Percentiles rank a stretch among this genome's conserved stretches.
Conservation (phyloP, 1,140 invertebrate genomes). For the Eumaeus atala region DNA sequence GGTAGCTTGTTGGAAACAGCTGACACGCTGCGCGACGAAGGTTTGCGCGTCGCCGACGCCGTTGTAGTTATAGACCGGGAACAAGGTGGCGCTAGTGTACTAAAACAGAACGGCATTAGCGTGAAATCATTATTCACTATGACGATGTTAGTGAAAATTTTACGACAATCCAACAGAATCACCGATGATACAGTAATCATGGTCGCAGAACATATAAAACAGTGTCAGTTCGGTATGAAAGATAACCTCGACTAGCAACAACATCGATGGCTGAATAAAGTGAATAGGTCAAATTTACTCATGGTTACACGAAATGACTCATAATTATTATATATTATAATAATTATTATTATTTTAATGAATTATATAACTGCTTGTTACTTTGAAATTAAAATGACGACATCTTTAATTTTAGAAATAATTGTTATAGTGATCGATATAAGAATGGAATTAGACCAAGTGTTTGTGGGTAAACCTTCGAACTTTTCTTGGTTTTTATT, state of each 20-base stretch:
- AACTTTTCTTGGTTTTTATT: too few species aligned
- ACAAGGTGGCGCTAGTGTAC: constrained; percentile 88
- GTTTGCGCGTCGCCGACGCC: constrained; percentile 84
- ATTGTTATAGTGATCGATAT: too few species aligned
- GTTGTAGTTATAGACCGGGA: constrained; percentile 93
- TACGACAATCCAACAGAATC: constrained; percentile 79
- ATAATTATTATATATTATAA: too few species aligned
- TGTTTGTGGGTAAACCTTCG: too few species aligned
- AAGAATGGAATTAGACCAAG: too few species aligned
- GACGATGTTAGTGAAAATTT: constrained; percentile 79
- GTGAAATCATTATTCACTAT: constrained; percentile 82
- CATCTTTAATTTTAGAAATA: too few species aligned
- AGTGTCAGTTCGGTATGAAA: constrained; percentile 52
- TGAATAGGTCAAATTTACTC: too few species aligned
- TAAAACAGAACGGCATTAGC: constrained; percentile 82
- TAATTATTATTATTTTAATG: too few species aligned
- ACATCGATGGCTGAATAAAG: not conserved
- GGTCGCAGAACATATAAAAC: constrained; percentile 79
- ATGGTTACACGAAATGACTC: too few species aligned
- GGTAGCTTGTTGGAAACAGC: constrained; percentile 94
- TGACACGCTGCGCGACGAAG: constrained; percentile 80
- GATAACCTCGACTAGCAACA: constrained; percentile 22
- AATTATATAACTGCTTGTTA: too few species aligned
- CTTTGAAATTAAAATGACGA: too few species aligned
- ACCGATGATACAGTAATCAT: constrained; percentile 75